Evolutionary conservation across 1,140 invertebrate genomes (phyloP).

Genomic region (Pinna nobilis): DNA sequence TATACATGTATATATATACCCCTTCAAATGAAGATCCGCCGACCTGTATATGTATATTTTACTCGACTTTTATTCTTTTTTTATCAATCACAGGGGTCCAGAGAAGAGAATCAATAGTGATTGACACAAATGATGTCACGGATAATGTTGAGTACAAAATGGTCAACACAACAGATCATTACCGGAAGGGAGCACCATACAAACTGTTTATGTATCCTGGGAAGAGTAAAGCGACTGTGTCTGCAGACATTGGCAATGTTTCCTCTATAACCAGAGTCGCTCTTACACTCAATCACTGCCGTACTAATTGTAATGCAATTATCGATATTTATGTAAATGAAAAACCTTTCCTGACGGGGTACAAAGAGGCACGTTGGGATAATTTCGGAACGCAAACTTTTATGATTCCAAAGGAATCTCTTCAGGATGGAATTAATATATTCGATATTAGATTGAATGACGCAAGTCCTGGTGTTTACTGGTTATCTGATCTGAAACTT

Average conservation of each 20-base stretch:
- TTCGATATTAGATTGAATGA: conserved; percentile 19
- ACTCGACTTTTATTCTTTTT: too few relatives aligned
- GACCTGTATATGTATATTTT: too few relatives aligned
- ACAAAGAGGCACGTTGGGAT: background rate
- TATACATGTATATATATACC: too few relatives aligned
- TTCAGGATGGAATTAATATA: background rate
- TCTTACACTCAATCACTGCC: conserved; percentile 14
- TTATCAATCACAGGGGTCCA: too few relatives aligned
- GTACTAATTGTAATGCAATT: conserved; percentile 16
- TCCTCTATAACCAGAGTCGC: conserved; percentile 1
- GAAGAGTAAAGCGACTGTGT: conserved; percentile 13
- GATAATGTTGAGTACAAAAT: conserved; percentile 11
- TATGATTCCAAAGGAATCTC: conserved; percentile 13
- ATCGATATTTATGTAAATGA: conserved; percentile 28
- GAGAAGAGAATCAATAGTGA: background rate
- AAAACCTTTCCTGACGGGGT: conserved; percentile 1
- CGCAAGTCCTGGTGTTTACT: conserved; percentile 29
- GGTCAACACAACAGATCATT: conserved; percentile 23
- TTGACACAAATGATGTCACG: conserved; percentile 5
- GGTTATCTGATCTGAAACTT: conserved; percentile 34
- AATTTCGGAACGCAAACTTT: conserved; percentile 26
- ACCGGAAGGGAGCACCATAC: conserved; percentile 29
- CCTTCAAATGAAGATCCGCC: too few relatives aligned
- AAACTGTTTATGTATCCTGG: conserved; percentile 30
- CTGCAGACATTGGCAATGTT: background rate